phyloP scores from a whole-genome alignment of 2,113 vertebrate species.

The Osmerus mordax region DNA sequence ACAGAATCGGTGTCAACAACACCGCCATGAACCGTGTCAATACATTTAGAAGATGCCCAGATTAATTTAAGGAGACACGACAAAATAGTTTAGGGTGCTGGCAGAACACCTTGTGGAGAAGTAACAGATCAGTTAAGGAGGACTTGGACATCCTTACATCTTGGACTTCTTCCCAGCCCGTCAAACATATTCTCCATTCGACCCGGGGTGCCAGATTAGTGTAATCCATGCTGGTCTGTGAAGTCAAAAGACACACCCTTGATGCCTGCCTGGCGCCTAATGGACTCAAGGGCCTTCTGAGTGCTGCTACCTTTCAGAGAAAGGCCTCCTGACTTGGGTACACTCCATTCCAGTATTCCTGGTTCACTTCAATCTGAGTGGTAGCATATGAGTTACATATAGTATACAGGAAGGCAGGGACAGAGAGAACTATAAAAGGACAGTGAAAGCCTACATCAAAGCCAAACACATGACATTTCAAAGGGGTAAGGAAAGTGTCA shows the following conservation, averaged over 20 bases:
- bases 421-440: neutral
- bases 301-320: neutral
- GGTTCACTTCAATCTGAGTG: neutral
- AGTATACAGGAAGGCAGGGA: neutral
- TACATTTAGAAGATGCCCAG: neutral
- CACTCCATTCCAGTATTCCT: neutral
- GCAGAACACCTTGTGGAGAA: neutral
- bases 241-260: neutral
- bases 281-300: neutral
- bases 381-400: neutral
- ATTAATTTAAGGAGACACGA: neutral
- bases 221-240: conserved; percentile 3
- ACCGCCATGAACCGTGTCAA: neutral
- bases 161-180: neutral
- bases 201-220: neutral
- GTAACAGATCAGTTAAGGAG: neutral
- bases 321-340: neutral
- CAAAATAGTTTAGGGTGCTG: neutral
- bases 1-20: neutral
- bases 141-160: neutral
- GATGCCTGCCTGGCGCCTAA: neutral
- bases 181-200: neutral
- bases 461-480: conserved; percentile 1
- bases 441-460: conserved; percentile 16
- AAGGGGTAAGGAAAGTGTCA: neutral